Evolutionary conservation across 2,797 vertebrate genomes (phyloP).

Genomic region (Gila robusta): DNA sequence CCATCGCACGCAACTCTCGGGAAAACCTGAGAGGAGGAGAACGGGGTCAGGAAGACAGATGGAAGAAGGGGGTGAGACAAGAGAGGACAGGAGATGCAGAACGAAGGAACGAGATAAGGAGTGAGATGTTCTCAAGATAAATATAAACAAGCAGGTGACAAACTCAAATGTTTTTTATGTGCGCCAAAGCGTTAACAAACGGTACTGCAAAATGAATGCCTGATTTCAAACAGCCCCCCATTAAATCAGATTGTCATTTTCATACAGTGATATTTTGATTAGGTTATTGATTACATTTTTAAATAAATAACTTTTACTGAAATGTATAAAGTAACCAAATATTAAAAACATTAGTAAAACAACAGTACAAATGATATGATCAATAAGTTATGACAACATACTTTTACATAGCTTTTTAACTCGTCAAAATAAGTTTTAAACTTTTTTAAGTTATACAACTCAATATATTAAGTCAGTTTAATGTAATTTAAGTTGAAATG

Average conservation of each 20-base stretch:
- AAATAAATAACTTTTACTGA: background rate
- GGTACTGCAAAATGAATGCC: background rate
- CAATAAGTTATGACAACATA: no score
- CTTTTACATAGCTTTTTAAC: no score
- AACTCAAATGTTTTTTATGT: background rate
- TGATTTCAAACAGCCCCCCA: background rate
- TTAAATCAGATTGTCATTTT: background rate
- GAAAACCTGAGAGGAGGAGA: conserved; percentile 60
- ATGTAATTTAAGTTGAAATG: no score
- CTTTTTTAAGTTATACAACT: no score
- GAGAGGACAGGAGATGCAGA: background rate
- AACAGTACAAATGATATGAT: no score
- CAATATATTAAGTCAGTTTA: no score
- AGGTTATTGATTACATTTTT: background rate
- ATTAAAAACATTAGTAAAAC: no score
- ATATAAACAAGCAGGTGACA: background rate
- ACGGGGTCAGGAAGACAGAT: conserved; percentile 39
- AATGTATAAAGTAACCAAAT: background rate
- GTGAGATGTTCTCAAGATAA: background rate
- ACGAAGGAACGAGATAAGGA: background rate
- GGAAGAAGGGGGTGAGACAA: conserved; percentile 35
- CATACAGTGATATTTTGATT: background rate
- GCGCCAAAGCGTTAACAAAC: background rate
- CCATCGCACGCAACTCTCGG: conserved; percentile 72
- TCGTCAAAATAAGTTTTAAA: no score